Evolutionary conservation across 2,797 vertebrate species (phyloP).

Genomic region (Hapalemur alaotrensis): DNA sequence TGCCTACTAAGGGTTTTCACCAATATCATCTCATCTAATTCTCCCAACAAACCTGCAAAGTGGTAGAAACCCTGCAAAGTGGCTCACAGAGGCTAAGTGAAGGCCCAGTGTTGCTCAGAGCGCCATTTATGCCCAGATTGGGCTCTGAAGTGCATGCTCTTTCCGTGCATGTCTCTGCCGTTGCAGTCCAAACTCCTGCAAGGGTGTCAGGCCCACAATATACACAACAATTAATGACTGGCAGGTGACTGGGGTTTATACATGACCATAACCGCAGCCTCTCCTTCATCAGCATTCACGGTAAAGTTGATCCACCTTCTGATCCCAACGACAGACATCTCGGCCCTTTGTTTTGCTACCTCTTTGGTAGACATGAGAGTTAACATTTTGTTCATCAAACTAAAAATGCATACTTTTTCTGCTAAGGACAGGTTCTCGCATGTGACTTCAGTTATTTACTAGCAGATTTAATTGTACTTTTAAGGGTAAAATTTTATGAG

Average conservation of each 20-base stretch:
- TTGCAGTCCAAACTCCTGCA: neutral
- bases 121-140: neutral
- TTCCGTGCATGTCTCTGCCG: no score
- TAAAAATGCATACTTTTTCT: neutral
- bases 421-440: neutral
- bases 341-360: neutral
- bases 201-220: neutral
- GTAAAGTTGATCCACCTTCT: neutral
- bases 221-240: neutral
- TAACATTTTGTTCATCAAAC: neutral
- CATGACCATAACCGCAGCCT: neutral
- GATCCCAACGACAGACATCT: neutral
- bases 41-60: neutral
- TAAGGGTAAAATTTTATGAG: constrained; percentile 2
- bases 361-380: neutral
- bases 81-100: neutral
- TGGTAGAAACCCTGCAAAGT: neutral
- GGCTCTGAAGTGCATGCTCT: neutral
- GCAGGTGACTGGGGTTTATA: neutral
- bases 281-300: neutral
- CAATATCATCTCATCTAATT: neutral
- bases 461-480: neutral
- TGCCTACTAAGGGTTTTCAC: neutral
- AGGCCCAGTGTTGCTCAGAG: neutral
- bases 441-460: constrained; percentile 14